Percentiles rank a stretch among this genome's conserved stretches.
phyloP scores from a whole-genome alignment of 2,888 invertebrate species.

The Odontocerum albicorne region DNA sequence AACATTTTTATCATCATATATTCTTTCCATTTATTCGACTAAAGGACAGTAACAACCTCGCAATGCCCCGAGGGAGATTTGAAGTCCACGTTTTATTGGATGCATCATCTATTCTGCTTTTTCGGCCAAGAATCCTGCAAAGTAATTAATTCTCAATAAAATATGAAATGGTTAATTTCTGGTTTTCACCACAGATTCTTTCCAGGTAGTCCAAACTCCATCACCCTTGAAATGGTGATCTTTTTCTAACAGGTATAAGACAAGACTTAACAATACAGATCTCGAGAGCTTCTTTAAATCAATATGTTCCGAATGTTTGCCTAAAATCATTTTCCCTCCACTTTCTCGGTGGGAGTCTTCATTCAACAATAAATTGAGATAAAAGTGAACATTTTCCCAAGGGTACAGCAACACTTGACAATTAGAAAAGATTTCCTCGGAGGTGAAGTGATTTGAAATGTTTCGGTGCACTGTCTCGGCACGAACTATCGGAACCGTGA shows the following conservation, averaged over 20 bases:
- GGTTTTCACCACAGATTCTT: too few relatives aligned
- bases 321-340: background rate
- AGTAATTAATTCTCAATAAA: too few relatives aligned
- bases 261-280: conserved; percentile 49
- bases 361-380: conserved; percentile 35
- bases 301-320: background rate
- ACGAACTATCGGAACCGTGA: conserved; percentile 8
- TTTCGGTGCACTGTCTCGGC: conserved; percentile 43
- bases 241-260: conserved; percentile 51
- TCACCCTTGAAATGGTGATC: conserved; percentile 55
- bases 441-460: conserved; percentile 43
- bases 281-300: conserved; percentile 40
- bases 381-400: conserved; percentile 49
- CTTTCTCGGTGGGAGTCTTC: conserved; percentile 6
- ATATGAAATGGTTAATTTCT: too few relatives aligned
- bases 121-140: too few relatives aligned
- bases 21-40: too few relatives aligned
- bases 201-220: conserved; percentile 46
- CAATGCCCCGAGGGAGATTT: too few relatives aligned
- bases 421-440: conserved; percentile 50
- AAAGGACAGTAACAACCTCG: too few relatives aligned
- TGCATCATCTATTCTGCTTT: too few relatives aligned
- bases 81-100: too few relatives aligned
- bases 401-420: conserved; percentile 51
- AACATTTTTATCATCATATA: too few relatives aligned